Conservation (phyloP, 2,113 vertebrate species). For the Mionectes macconnelli region DNA sequence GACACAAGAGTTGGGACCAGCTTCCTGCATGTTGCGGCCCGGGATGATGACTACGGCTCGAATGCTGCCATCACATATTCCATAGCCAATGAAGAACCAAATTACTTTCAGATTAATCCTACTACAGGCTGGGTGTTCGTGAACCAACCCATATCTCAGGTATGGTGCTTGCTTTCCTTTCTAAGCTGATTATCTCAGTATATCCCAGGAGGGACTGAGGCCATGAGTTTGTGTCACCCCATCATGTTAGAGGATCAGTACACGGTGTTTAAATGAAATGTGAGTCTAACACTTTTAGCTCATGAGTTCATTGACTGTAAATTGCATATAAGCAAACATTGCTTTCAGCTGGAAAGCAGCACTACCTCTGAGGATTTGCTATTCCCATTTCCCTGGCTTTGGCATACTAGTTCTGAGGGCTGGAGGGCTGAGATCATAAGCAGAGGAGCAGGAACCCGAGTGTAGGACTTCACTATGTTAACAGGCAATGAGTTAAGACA, state of each 20-base stretch:
- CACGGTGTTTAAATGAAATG: not conserved
- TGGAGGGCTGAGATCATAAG: not conserved
- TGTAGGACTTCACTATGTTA: not conserved
- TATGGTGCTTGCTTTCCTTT: constrained; percentile 10
- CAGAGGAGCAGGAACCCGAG: not conserved
- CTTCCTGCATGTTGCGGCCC: constrained; percentile 84
- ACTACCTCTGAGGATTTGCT: not conserved
- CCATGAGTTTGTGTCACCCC: not conserved
- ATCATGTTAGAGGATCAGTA: not conserved
- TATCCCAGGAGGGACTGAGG: not conserved
- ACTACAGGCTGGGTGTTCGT: constrained; percentile 88
- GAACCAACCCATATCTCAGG: constrained; percentile 86
- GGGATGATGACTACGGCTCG: constrained; percentile 84
- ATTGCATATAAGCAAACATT: not conserved
- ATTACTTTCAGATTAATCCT: constrained; percentile 85
- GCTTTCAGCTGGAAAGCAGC: not conserved
- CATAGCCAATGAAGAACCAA: constrained; percentile 76
- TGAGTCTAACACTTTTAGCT: not conserved
- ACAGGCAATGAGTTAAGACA: not conserved
- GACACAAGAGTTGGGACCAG: constrained; percentile 87
- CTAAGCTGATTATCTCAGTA: not conserved
- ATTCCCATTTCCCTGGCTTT: not conserved
- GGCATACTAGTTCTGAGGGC: not conserved
- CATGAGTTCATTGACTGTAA: not conserved
- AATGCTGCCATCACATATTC: constrained; percentile 84